phyloP scores from a whole-genome alignment of 2,113 vertebrate species.

The Enhydra lutris region DNA sequence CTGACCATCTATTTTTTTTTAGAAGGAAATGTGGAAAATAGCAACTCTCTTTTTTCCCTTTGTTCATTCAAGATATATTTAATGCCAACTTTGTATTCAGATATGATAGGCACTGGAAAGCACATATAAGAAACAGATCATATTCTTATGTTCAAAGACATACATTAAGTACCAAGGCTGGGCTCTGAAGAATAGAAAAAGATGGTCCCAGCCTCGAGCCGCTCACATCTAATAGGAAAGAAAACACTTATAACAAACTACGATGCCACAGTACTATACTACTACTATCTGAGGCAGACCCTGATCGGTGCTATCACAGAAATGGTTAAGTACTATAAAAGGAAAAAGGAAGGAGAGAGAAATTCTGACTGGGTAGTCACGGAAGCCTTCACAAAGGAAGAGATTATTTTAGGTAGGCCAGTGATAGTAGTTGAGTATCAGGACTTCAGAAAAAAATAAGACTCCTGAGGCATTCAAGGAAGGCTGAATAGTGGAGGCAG shows the following conservation, averaged over 20 bases:
- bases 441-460: neutral
- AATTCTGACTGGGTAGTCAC: neutral
- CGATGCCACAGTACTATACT: fast-evolving
- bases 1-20: neutral
- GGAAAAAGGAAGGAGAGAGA: neutral
- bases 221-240: neutral
- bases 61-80: neutral
- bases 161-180: neutral
- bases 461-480: neutral
- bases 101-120: neutral
- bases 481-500: neutral
- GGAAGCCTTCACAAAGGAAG: neutral
- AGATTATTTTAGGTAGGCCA: neutral
- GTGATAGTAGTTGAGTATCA: neutral
- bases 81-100: neutral
- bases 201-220: neutral
- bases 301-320: too few relatives aligned
- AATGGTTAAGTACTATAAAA: neutral
- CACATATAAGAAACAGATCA: neutral
- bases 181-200: neutral
- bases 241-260: neutral
- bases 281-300: neutral
- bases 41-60: neutral
- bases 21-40: neutral
- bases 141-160: neutral